Percentiles rank a stretch among this genome's conserved stretches.
Evolutionary conservation across 2,113 vertebrate species (phyloP).

Genomic region (Oncorhynchus keta): DNA sequence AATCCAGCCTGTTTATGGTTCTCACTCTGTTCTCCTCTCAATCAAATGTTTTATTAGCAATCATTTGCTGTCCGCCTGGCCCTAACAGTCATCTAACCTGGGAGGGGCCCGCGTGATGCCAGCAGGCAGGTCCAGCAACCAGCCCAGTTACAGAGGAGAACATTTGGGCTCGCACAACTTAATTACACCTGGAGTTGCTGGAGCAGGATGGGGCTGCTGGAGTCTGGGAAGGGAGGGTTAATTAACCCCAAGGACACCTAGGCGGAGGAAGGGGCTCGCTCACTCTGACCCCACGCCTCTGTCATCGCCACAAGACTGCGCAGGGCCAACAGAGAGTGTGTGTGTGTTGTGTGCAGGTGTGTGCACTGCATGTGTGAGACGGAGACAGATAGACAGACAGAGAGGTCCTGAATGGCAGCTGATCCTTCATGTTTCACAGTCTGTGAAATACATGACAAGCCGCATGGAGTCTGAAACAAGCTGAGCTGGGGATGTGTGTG

Average conservation of each 20-base stretch:
- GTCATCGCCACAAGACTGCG: conserved; percentile 15
- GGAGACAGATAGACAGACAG: neutral
- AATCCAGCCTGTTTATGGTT: conserved; percentile 76
- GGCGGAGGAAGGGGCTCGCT: conserved; percentile 10
- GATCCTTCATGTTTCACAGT: neutral
- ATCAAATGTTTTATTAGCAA: conserved; percentile 82
- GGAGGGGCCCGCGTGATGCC: conserved; percentile 54
- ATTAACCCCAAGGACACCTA: conserved; percentile 43
- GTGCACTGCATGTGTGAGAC: no score
- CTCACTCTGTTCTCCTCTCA: conserved; percentile 73
- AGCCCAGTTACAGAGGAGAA: conserved; percentile 37
- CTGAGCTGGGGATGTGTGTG: neutral
- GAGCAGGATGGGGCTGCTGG: neutral
- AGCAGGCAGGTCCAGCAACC: conserved; percentile 29
- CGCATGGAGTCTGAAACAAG: neutral
- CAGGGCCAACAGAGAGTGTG: neutral
- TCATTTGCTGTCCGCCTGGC: conserved; percentile 64
- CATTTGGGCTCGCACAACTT: conserved; percentile 44
- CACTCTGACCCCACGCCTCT: conserved; percentile 23
- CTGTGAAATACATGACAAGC: neutral
- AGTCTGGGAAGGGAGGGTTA: conserved; percentile 32
- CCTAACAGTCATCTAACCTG: conserved; percentile 67
- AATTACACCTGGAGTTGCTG: conserved; percentile 59
- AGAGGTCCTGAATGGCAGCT: conserved; percentile 12
- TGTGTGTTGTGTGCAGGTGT: neutral